phyloP scores from a whole-genome alignment of 1,140 invertebrate genomes.

The Microplitis demolitor region DNA sequence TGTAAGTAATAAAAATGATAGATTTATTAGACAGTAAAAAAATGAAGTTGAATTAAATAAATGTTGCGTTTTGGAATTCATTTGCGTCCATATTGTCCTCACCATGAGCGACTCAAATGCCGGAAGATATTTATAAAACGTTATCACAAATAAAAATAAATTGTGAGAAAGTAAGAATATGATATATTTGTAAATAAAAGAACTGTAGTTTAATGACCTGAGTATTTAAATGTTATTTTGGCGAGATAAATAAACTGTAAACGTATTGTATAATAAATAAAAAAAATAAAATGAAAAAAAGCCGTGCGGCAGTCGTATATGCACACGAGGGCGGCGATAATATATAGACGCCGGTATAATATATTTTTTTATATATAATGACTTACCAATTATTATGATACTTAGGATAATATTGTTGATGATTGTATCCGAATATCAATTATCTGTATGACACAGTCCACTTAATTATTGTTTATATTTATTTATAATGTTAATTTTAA shows the following conservation, averaged over 20 bases:
- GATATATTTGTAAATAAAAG: too few species aligned
- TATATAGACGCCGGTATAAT: not conserved
- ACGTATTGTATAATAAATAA: not conserved
- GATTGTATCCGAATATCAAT: not conserved
- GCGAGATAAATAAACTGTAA: not conserved
- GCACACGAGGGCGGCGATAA: constrained; percentile 23
- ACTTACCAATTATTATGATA: constrained; percentile 10
- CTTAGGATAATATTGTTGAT: not conserved
- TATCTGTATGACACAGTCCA: not conserved
- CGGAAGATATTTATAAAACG: constrained; percentile 1
- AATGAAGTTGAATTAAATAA: constrained; percentile 15
- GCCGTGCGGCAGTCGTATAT: constrained; percentile 17
- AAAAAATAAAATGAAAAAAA: constrained; percentile 24
- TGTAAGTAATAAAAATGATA: too few species aligned
- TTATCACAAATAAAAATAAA: too few species aligned
- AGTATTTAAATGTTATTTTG: not conserved
- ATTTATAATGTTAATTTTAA: constrained; percentile 15
- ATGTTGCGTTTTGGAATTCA: constrained; percentile 26
- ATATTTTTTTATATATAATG: constrained; percentile 27
- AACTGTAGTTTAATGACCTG: not conserved
- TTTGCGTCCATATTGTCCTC: constrained; percentile 35
- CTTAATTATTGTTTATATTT: constrained; percentile 20
- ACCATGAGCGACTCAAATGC: constrained; percentile 14
- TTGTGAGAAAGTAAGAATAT: too few species aligned
- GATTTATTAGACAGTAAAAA: not conserved